Conservation (phyloP, 2,888 invertebrate genomes). For the Meiosimyza platycephala region DNA sequence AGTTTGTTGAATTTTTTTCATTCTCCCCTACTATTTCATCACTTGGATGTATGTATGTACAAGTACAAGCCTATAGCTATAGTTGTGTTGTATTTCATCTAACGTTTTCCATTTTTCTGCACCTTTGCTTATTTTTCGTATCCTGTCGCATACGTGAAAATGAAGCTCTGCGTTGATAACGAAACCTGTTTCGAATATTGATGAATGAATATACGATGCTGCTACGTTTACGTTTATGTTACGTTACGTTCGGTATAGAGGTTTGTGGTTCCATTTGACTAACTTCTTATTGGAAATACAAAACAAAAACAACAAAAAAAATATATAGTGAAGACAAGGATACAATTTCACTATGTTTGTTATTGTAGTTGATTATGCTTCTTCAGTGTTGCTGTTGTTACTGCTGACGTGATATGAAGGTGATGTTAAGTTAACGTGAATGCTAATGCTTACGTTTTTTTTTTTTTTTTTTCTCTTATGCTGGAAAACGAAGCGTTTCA, state of each 20-base stretch:
- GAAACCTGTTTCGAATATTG: slow-evolving; percentile 43
- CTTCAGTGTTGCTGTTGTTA: neutral
- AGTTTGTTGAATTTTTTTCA: too few species aligned
- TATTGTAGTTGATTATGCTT: neutral
- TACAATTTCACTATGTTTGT: neutral
- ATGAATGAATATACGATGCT: slow-evolving; percentile 36
- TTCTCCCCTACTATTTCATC: too few species aligned
- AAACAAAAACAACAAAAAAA: neutral
- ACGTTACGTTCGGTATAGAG: too few species aligned
- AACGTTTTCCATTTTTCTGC: neutral
- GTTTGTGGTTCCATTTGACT: too few species aligned
- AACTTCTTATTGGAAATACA: neutral
- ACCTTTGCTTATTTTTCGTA: neutral
- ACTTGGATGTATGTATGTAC: too few species aligned
- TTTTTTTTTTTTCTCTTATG: neutral
- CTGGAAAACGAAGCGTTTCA: neutral
- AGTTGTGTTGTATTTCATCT: too few species aligned
- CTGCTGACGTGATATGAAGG: neutral
- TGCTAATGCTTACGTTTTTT: neutral
- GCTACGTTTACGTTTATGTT: too few species aligned
- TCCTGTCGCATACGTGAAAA: slow-evolving; percentile 39
- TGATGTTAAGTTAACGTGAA: slow-evolving; percentile 7
- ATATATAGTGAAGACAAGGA: neutral
- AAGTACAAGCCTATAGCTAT: too few species aligned
- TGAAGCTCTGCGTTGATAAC: slow-evolving; percentile 44